Evolutionary conservation across 2,797 vertebrate species (phyloP), one percentile per base, ranked within the genome.

Genomic region (Pangasius macronema): DNA sequence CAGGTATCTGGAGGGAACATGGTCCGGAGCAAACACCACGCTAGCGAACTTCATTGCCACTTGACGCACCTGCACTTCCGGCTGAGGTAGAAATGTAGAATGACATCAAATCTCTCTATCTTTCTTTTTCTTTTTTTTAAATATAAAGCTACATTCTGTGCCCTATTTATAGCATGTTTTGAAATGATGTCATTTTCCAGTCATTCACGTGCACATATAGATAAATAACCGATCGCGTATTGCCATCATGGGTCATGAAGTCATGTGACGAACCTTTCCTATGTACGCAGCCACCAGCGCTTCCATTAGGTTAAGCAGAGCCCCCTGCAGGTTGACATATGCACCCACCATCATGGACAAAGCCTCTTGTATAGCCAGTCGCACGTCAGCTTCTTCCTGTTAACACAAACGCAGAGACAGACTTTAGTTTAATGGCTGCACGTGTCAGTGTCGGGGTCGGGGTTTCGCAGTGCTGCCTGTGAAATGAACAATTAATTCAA

Each of bases 291-390:
- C 97, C 88, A 99, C 98, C 87, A 99, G 96, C 14, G 98, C 98
- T 93, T 99, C 98, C 98, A 99, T 99, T n/a, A 99, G 95, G 87
- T 98, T 99, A 49, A 98, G 94, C 89, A 98, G 96, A 5, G 98
- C 98, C 92, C 99, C 99, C 95, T 99, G 98, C 68, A 99, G 95
- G 93, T 97, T 96, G 86, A 95, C 97, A 33, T 99, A 99, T 5
- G 99, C 98, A 84, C 97, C 97, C 91, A 99, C 98, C 99, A 99
- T 99, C 98, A 99, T 98, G 30, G 98, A 99, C 87, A 99, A 94
- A 2, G 99, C 99, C 90, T 99, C 98, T 86, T 99, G 99, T 93
- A 99, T 99, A 89, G 98, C 98, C 88, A 99, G 96, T 76, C 98
- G 96, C 39, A 98, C 98, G 89, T 99, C 99, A 0, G 97, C 87